Evolutionary conservation across 2,888 invertebrate genomes (phyloP).

Genomic region (Drosophila longiperda): DNA sequence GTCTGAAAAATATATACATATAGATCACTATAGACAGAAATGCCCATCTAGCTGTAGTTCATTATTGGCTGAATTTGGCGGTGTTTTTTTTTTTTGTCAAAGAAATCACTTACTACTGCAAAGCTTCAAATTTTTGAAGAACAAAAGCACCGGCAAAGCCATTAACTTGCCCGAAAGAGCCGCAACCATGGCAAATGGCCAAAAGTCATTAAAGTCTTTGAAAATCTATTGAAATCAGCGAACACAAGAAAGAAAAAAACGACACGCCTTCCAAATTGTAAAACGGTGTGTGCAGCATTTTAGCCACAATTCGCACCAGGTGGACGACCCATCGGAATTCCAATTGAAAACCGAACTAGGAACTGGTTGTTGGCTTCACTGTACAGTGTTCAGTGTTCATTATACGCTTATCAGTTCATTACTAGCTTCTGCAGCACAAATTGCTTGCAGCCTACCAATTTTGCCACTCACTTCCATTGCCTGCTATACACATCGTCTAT

Average conservation of each 20-base stretch:
- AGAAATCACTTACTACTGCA: constrained; percentile 19
- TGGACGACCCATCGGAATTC: constrained; percentile 28
- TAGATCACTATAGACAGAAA: neutral
- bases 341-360: constrained; percentile 18
- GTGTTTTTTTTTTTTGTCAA: constrained; percentile 23
- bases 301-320: constrained; percentile 20
- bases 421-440: constrained; percentile 48
- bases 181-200: constrained; percentile 42
- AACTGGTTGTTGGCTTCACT: constrained; percentile 9
- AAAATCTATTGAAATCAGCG: constrained; percentile 70
- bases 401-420: constrained; percentile 79
- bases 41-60: constrained; percentile 32
- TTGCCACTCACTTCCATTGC: constrained; percentile 32
- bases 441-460: constrained; percentile 32
- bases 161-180: constrained; percentile 43
- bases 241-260: constrained; percentile 29
- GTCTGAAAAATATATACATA: constrained; percentile 24
- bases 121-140: constrained; percentile 53
- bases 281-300: constrained; percentile 13
- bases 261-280: constrained; percentile 69
- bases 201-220: constrained; percentile 72
- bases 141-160: constrained; percentile 67
- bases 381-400: constrained; percentile 57
- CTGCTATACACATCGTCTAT: constrained; percentile 5
- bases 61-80: constrained; percentile 33